Evolutionary conservation across 1,140 invertebrate genomes (phyloP).

Genomic region (Cheumatopsyche charites): DNA sequence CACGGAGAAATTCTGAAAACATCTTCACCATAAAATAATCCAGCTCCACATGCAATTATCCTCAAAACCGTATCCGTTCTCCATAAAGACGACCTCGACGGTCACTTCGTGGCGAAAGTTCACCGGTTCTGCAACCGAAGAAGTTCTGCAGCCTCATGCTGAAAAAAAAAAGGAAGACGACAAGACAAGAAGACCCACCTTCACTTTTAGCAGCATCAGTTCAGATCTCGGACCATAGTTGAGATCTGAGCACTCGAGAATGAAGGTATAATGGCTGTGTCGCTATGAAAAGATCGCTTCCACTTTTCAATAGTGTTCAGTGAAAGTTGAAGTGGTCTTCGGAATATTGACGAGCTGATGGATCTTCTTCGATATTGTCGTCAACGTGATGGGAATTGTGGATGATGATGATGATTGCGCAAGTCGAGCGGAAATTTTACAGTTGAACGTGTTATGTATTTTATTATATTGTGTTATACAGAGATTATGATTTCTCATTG

Average conservation of each 20-base stretch:
- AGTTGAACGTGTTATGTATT: background rate
- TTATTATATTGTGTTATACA: background rate
- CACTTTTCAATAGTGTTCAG: background rate
- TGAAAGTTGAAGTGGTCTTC: slow-evolving; percentile 19
- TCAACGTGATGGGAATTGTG: background rate
- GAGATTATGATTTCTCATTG: too few species aligned
- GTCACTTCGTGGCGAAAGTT: slow-evolving; percentile 12
- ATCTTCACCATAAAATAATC: too few species aligned
- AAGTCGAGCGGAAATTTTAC: background rate
- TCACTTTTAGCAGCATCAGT: slow-evolving; percentile 8
- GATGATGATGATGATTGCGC: background rate
- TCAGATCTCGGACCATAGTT: too few species aligned
- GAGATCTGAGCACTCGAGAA: too few species aligned
- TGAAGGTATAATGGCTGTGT: too few species aligned
- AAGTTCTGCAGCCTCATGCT: background rate
- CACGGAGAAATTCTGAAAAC: too few species aligned
- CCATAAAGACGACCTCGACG: slow-evolving; percentile 16
- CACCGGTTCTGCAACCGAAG: slow-evolving; percentile 17
- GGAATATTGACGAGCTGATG: slow-evolving; percentile 15
- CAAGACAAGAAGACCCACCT: background rate
- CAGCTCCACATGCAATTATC: background rate
- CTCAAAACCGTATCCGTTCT: background rate
- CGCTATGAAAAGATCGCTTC: too few species aligned
- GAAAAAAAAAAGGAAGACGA: background rate
- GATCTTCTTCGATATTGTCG: slow-evolving; percentile 3